A percentile compares a stretch with the other conserved stretches of the same genome.
Conservation (phyloP, 1,140 invertebrate species). For the Zaprionus tsacasi region DNA sequence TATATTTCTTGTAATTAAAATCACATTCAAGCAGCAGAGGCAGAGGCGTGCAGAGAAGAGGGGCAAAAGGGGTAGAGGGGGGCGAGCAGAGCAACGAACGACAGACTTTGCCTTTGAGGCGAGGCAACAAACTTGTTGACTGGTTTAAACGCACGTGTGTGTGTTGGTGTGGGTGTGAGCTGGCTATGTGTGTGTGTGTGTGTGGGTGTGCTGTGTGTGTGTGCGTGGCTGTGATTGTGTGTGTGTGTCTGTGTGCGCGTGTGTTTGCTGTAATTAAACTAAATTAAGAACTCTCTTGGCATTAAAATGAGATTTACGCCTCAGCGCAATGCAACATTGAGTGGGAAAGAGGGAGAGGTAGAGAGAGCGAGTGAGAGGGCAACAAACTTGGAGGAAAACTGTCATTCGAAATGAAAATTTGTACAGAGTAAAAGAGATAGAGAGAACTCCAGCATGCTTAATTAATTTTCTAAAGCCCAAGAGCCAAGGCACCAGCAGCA, state of each 20-base stretch:
- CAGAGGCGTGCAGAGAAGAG: conserved; percentile 41
- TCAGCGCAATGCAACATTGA: conserved; percentile 66
- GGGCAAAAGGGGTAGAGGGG: conserved; percentile 17
- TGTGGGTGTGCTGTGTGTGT: background rate
- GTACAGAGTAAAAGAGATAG: conserved; percentile 22
- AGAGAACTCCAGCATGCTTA: conserved; percentile 46
- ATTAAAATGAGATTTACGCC: conserved; percentile 83
- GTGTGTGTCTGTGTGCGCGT: conserved; percentile 12
- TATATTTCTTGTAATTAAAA: conserved; percentile 83
- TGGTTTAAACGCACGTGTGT: conserved; percentile 28
- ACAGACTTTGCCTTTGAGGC: conserved; percentile 77
- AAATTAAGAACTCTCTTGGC: conserved; percentile 81
- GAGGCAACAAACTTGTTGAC: conserved; percentile 73
- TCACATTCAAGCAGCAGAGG: conserved; percentile 64
- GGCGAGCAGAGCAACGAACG: conserved; percentile 22
- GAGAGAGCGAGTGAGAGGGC: conserved; percentile 28
- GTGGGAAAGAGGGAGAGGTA: conserved; percentile 3
- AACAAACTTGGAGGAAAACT: conserved; percentile 75
- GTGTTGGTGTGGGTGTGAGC: background rate
- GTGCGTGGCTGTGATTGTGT: background rate
- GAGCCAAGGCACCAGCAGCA: background rate
- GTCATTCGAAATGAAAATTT: conserved; percentile 78
- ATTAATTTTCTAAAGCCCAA: conserved; percentile 62
- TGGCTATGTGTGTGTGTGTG: background rate
- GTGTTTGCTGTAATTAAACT: conserved; percentile 79